A percentile compares a stretch with the other conserved stretches of the same genome.
phyloP scores from a whole-genome alignment of 2,888 invertebrate species.

The Mallateleia sp. region DNA sequence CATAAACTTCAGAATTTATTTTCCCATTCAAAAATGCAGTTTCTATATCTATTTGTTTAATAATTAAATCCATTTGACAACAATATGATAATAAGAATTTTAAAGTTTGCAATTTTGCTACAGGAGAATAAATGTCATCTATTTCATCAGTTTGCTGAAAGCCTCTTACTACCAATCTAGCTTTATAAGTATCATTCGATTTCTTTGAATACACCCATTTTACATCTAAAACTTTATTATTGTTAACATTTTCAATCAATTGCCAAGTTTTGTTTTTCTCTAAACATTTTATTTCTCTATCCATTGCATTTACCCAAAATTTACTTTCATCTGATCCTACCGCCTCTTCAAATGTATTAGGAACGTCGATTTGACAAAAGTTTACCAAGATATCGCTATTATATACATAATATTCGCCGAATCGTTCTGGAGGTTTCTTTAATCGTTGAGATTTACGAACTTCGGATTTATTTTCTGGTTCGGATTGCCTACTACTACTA shows the following conservation, averaged over 20 bases:
- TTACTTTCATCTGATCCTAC: not conserved
- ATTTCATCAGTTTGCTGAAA: not conserved
- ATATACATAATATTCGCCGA: not conserved
- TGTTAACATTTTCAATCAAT: conserved; percentile 3
- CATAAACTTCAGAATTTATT: conserved; percentile 57
- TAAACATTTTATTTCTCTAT: conserved; percentile 22
- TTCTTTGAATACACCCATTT: not conserved
- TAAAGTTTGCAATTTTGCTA: not conserved
- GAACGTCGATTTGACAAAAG: conserved; percentile 2
- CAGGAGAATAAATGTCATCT: not conserved
- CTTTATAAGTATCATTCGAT: not conserved
- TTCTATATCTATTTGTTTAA: conserved; percentile 53
- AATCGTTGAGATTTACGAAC: not conserved
- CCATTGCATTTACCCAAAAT: conserved; percentile 24
- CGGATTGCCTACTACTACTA: not conserved
- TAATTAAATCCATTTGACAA: not conserved
- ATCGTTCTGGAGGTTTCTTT: not conserved
- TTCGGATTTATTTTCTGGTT: too few relatives aligned
- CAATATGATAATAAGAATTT: not conserved
- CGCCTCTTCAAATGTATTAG: conserved; percentile 29
- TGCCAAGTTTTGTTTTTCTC: conserved; percentile 30
- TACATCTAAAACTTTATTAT: not conserved
- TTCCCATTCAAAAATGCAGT: conserved; percentile 73
- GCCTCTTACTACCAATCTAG: not conserved
- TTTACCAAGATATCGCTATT: conserved; percentile 24